Base-by-base conservation (phyloP, 1,140 invertebrate genomes). In the Cylas formicarius region DNA sequence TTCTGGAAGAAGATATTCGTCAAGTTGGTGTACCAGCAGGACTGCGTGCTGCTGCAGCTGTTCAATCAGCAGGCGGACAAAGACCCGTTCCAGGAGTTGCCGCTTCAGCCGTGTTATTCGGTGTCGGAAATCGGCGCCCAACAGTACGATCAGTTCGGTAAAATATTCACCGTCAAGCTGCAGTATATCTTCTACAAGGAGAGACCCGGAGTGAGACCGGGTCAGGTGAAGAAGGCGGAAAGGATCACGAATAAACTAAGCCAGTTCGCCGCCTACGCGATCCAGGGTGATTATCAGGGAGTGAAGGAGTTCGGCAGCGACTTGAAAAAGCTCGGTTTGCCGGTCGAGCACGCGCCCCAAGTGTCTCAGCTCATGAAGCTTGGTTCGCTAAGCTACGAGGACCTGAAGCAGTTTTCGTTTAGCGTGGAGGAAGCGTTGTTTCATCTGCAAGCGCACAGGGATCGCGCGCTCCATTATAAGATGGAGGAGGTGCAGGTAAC, bases 161-260 rank as follows among this genome's bases (percentile, higher is more conserved):
- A 99, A 72, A 98, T 99, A 55, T 97, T 99, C 68, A 99, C 96
- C 0, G 79, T 97, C 10, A 99, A 99, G 69, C 70, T 99, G 27
- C 94, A 98, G 62, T 97, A 97, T 62, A 86, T 98, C 20, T 95
- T 97, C 67, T 99, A 99, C 68, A 97, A 97, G 65, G 96, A 99
- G 66, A 74, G 93, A 18, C 92, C 97, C 0, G 96, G 96, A 3
- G 90, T 99, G 9, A 67, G 94, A 56, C 89, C 94, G 0, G 96
- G 95, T 8, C 90, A 97, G 66, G 90, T 97, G 23, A 89, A 89
- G 11, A 94, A 94, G 66, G 89, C 90, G 5, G 89, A 92, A 69
- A 74, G 89, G 39, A 78, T 94, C 31, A 91, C 89, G 0, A 90
- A 84, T 50, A 90, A 90, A 68, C 68, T 95, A 45, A 91, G 90